phyloP scores from a whole-genome alignment of 2,888 invertebrate species.

The Baronia brevicornis region DNA sequence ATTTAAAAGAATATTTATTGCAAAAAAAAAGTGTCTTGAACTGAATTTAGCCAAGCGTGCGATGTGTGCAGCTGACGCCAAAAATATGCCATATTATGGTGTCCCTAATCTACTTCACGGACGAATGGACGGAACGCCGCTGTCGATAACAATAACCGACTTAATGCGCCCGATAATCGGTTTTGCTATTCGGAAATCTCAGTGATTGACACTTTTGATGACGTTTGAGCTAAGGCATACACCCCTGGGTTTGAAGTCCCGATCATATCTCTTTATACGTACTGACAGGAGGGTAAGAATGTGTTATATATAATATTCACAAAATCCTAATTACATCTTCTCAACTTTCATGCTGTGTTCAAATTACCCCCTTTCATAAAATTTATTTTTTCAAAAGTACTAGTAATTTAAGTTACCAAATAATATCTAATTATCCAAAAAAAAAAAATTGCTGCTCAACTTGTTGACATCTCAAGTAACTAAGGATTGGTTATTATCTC shows the following conservation, averaged over 20 bases:
- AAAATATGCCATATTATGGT: slow-evolving; percentile 70
- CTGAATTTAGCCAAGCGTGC: slow-evolving; percentile 41
- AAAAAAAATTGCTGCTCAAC: too few relatives aligned
- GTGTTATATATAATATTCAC: too few relatives aligned
- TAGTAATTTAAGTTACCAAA: too few relatives aligned
- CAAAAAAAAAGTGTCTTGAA: slow-evolving; percentile 30
- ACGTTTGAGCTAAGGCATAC: slow-evolving; percentile 52
- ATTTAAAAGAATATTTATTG: slow-evolving; percentile 41
- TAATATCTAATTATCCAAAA: too few relatives aligned
- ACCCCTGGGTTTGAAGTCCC: slow-evolving; percentile 36
- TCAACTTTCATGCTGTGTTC: too few relatives aligned
- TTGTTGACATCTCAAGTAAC: too few relatives aligned
- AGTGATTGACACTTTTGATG: slow-evolving; percentile 72
- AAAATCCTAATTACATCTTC: too few relatives aligned
- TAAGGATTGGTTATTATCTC: too few relatives aligned
- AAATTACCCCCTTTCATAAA: too few relatives aligned
- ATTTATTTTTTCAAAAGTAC: too few relatives aligned
- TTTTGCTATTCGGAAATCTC: slow-evolving; percentile 71
- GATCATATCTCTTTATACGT: slow-evolving; percentile 36
- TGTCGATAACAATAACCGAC: slow-evolving; percentile 73
- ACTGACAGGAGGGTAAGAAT: not conserved
- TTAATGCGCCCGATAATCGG: slow-evolving; percentile 73
- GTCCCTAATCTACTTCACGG: slow-evolving; percentile 73
- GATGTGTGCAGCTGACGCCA: slow-evolving; percentile 70
- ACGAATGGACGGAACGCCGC: slow-evolving; percentile 52